Base-by-base conservation (phyloP, 2,888 invertebrate species). In the Micoletzkya japonica region DNA sequence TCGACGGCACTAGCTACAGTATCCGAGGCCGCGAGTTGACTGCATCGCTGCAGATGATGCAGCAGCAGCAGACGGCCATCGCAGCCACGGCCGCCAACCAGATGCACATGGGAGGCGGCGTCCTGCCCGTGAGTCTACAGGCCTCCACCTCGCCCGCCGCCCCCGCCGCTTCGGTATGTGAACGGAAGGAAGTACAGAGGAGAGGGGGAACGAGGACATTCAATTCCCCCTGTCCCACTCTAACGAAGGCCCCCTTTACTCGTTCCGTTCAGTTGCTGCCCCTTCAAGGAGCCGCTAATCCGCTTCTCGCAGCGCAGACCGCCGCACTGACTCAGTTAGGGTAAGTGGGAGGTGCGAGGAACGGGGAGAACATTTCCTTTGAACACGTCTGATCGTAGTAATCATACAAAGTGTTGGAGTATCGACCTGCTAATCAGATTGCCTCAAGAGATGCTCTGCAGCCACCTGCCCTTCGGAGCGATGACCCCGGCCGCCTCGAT, bases 401-500 rank as follows among this genome's bases (percentile, higher is more conserved):
- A n/a, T n/a, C n/a, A n/a, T n/a, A n/a, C n/a, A n/a, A n/a, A n/a
- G n/a, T n/a, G n/a, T n/a, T n/a, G n/a, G n/a, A n/a, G n/a, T n/a
- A n/a, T n/a, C n/a, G n/a, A n/a, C n/a, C n/a, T n/a, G n/a, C n/a
- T n/a, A n/a, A n/a, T n/a, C n/a, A n/a, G n/a, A n/a, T n/a, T n/a
- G n/a, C n/a, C n/a, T n/a, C n/a, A n/a, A n/a, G n/a, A n/a, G n/a
- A n/a, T n/a, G n/a, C n/a, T n/a, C n/a, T n/a, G n/a, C n/a, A n/a
- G n/a, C n/a, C n/a, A n/a, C n/a, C n/a, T n/a, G n/a, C n/a, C n/a
- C n/a, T n/a, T 63, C 61, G 49, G 68, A 67, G 60, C 54, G 14
- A 37, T 59, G 17, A 30, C 70, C 39, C 64, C 54, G 24, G 73
- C 70, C 17, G 67, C 70, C 7, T 57, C 67, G 6, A 70, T 70